These are phyloP conservation scores for Wasmannia auropunctata DNA, from an alignment of 1,140 invertebrate genomes.

Conservation along the genomic window DNA sequence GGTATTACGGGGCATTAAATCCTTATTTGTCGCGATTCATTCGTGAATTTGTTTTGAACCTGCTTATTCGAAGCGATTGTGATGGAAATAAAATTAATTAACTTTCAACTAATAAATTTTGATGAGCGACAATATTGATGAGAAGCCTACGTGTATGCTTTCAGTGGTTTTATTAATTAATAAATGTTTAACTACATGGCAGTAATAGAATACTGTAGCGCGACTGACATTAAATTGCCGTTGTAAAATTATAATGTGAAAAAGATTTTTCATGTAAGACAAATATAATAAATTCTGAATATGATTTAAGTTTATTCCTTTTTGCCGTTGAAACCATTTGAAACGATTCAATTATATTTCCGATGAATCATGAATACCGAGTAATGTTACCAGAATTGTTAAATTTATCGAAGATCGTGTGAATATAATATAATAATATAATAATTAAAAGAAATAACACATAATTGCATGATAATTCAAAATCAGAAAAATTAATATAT, in stretches of 20 bases:
- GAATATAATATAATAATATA: background rate
- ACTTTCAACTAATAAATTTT: background rate
- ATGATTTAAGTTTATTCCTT: background rate
- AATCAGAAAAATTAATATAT: background rate
- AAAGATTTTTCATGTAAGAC: background rate
- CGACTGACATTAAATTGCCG: background rate
- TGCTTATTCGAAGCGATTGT: conserved; percentile 5
- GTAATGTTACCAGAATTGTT: background rate
- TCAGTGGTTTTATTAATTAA: conserved; percentile 7
- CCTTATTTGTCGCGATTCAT: background rate
- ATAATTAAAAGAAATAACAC: background rate
- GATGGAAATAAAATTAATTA: conserved; percentile 26
- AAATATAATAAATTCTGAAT: background rate
- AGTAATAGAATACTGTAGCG: background rate
- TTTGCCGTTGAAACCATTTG: background rate
- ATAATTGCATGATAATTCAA: background rate
- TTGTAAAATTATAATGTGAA: background rate
- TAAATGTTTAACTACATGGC: background rate
- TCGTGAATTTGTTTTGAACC: background rate
- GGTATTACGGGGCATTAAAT: conserved; percentile 10
- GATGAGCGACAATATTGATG: background rate
- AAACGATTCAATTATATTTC: background rate
- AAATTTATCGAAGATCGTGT: background rate
- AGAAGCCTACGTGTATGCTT: background rate
- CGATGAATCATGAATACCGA: background rate